These are phyloP conservation scores for Ormyrus nitidulus DNA, from an alignment of 2,888 invertebrate species.

Conservation along the genomic window DNA sequence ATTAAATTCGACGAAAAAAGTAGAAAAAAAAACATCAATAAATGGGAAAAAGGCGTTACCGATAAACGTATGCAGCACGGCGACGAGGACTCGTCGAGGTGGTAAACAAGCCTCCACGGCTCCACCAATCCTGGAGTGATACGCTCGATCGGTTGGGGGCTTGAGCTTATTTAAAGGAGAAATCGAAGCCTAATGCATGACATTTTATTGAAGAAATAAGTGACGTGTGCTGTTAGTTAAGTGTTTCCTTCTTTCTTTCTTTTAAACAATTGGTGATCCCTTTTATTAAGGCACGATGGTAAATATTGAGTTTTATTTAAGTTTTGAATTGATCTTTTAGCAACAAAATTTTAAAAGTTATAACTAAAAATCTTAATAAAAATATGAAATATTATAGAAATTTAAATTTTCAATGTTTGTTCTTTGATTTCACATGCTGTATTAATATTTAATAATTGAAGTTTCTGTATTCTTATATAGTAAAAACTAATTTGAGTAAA, in stretches of 20 bases:
- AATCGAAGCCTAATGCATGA: background rate
- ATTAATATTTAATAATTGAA: too few relatives aligned
- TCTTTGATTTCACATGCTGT: too few relatives aligned
- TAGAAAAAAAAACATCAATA: background rate
- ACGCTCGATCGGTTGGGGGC: conserved; percentile 5
- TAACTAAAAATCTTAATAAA: too few relatives aligned
- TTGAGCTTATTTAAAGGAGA: conserved; percentile 60
- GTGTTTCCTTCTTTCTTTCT: background rate
- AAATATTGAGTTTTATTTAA: background rate
- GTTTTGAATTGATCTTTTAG: too few relatives aligned
- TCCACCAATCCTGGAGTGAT: conserved; percentile 66
- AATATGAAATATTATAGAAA: too few relatives aligned
- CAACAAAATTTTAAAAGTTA: too few relatives aligned
- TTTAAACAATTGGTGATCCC: background rate
- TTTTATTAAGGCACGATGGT: conserved; percentile 32
- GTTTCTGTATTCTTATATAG: too few relatives aligned
- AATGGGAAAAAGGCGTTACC: conserved; percentile 10
- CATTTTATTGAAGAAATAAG: conserved; percentile 18
- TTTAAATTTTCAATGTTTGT: too few relatives aligned
- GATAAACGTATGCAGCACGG: conserved; percentile 34
- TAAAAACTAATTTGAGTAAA: too few relatives aligned
- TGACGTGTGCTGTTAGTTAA: background rate
- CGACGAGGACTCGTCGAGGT: conserved; percentile 26
- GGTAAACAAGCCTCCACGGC: conserved; percentile 69
- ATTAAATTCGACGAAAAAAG: background rate